Percentiles rank a stretch among this genome's conserved stretches.
Conservation (phyloP, 2,797 vertebrate species). For the Adrianichthys oophorus region DNA sequence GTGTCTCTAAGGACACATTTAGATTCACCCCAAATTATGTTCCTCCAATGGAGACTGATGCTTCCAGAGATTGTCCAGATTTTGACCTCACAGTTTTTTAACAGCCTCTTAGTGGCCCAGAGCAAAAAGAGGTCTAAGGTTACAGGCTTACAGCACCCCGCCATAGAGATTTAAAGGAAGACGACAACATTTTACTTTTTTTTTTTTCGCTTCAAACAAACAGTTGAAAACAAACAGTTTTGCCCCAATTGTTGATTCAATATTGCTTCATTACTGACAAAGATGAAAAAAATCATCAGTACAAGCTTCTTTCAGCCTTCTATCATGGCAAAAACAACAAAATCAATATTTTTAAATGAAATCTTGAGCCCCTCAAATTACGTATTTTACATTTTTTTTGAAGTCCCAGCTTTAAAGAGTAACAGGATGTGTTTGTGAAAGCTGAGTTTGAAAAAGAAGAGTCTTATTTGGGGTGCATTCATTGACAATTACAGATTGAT, state of each 20-base stretch:
- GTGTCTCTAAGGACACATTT: conserved; percentile 34
- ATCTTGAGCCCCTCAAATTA: too few species aligned
- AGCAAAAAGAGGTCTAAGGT: conserved; percentile 9
- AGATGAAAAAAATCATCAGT: too few species aligned
- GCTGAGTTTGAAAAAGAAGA: not conserved
- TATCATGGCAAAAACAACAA: too few species aligned
- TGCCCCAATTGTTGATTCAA: too few species aligned
- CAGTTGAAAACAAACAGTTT: too few species aligned
- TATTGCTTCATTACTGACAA: too few species aligned
- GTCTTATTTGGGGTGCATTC: not conserved
- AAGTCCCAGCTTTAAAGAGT: too few species aligned
- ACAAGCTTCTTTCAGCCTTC: too few species aligned
- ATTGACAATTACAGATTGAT: not conserved
- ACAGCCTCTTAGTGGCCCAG: conserved; percentile 1
- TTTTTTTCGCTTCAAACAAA: too few species aligned
- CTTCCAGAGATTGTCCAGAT: conserved; percentile 25
- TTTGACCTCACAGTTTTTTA: conserved; percentile 40
- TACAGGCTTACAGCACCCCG: conserved; percentile 13
- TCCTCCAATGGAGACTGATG: conserved; percentile 33
- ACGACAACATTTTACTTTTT: not conserved
- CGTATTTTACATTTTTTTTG: too few species aligned
- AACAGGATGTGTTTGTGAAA: not conserved
- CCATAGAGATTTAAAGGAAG: conserved; percentile 9
- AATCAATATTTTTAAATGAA: too few species aligned
- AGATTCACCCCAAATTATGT: conserved; percentile 40